Evolutionary conservation across 1,140 invertebrate species (phyloP).

Genomic region (Drosophila persimilis): DNA sequence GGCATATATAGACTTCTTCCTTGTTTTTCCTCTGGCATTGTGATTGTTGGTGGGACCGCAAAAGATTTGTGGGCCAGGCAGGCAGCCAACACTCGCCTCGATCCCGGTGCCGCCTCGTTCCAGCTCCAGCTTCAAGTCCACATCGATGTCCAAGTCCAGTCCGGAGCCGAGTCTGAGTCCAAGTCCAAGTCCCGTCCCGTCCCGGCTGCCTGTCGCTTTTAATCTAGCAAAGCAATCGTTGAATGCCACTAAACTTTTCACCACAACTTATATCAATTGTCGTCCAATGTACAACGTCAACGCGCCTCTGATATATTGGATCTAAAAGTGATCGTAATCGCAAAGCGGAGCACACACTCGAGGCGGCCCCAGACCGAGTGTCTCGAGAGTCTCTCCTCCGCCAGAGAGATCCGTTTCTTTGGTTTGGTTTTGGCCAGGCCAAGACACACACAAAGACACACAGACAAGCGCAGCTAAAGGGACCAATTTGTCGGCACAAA

Average conservation of each 20-base stretch:
- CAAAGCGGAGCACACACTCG: constrained; percentile 64
- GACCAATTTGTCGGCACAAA: constrained; percentile 54
- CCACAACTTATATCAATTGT: constrained; percentile 83
- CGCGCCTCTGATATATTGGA: constrained; percentile 82
- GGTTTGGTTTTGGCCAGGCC: constrained; percentile 35
- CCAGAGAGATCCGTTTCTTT: constrained; percentile 22
- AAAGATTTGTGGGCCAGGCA: constrained; percentile 73
- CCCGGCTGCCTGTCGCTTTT: constrained; percentile 70
- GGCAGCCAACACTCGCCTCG: constrained; percentile 11
- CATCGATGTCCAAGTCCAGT: constrained; percentile 10
- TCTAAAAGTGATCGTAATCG: constrained; percentile 83
- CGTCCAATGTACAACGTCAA: constrained; percentile 82
- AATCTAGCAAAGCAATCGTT: constrained; percentile 82
- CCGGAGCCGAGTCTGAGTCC: background rate
- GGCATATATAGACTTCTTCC: constrained; percentile 2
- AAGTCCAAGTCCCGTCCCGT: background rate
- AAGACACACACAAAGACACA: constrained; percentile 1
- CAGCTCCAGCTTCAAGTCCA: constrained; percentile 15
- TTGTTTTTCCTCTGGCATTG: constrained; percentile 56
- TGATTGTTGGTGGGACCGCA: constrained; percentile 48
- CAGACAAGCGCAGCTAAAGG: constrained; percentile 4
- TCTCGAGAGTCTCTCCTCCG: constrained; percentile 7
- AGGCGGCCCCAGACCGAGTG: constrained; percentile 50
- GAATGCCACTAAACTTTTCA: constrained; percentile 83
- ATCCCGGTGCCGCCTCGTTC: constrained; percentile 15